These are phyloP conservation scores for Lordiphosa clarofinis DNA, from an alignment of 1,140 invertebrate genomes.

Conservation along the genomic window DNA sequence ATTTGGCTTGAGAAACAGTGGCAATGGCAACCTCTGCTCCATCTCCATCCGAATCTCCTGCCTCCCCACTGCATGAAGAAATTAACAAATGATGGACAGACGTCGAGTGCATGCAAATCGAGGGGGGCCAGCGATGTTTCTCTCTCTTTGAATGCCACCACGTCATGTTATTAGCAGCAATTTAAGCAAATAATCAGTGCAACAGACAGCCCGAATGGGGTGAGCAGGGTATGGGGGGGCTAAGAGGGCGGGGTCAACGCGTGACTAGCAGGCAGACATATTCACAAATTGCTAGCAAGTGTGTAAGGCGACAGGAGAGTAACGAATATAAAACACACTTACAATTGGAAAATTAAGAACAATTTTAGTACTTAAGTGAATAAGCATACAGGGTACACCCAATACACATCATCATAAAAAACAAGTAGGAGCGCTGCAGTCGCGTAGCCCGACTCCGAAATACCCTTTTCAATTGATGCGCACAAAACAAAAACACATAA, in stretches of 20 bases:
- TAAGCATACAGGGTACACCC: too few relatives aligned
- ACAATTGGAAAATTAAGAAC: too few relatives aligned
- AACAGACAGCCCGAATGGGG: constrained; percentile 45
- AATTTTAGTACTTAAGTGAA: too few relatives aligned
- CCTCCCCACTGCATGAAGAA: constrained; percentile 37
- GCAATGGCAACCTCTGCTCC: constrained; percentile 37
- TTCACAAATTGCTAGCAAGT: constrained; percentile 50
- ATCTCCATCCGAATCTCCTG: not conserved
- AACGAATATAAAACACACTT: not conserved
- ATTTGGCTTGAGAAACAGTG: constrained; percentile 57
- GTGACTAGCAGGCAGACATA: constrained; percentile 66
- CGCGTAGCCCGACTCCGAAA: too few relatives aligned
- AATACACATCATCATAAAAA: too few relatives aligned
- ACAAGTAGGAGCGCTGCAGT: too few relatives aligned
- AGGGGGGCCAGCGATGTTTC: constrained; percentile 24
- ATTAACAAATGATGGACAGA: constrained; percentile 77
- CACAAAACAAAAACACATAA: too few relatives aligned
- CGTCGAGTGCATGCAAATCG: constrained; percentile 55
- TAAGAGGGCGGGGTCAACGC: constrained; percentile 41
- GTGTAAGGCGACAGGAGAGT: constrained; percentile 1
- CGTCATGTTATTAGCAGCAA: constrained; percentile 80
- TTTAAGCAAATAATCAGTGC: constrained; percentile 79
- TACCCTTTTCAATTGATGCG: too few relatives aligned
- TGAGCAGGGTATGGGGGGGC: not conserved
- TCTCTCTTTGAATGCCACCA: constrained; percentile 59